Conservation (phyloP, 2,888 invertebrate species). For the Cheilosia grossa region DNA sequence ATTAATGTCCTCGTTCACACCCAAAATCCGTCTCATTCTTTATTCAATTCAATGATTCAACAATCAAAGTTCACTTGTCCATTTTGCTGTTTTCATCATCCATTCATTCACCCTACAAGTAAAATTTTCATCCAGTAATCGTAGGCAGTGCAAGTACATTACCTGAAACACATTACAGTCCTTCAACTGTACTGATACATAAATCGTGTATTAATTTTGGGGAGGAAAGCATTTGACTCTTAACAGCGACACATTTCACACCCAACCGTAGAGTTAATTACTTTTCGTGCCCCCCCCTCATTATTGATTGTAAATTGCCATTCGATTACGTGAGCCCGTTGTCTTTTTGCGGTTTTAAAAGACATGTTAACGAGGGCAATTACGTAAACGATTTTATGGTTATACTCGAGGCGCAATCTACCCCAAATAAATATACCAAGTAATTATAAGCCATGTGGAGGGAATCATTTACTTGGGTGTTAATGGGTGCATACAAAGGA, state of each 20-base stretch:
- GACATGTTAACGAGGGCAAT: conserved; percentile 52
- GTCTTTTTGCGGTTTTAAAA: conserved; percentile 55
- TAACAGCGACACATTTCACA: conserved; percentile 40
- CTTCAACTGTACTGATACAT: too few species aligned
- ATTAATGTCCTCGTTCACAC: too few species aligned
- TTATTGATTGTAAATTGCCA: conserved; percentile 53
- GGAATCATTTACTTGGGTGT: conserved; percentile 4
- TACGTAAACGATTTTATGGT: conserved; percentile 53
- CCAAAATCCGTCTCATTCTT: too few species aligned
- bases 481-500: not conserved
- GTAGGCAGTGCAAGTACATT: too few species aligned
- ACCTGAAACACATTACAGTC: too few species aligned
- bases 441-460: conserved; percentile 26
- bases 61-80: too few species aligned
- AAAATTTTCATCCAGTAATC: too few species aligned
- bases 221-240: conserved; percentile 11
- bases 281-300: conserved; percentile 25
- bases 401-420: conserved; percentile 25
- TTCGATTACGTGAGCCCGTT: conserved; percentile 48
- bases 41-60: too few species aligned
- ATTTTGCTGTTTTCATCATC: too few species aligned
- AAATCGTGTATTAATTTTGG: not conserved
- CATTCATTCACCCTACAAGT: too few species aligned
- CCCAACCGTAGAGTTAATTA: conserved; percentile 51
- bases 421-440: conserved; percentile 28